A percentile compares a stretch with the other conserved stretches of the same genome.
These are phyloP conservation scores for Sarcophaga subvicina DNA, from an alignment of 2,888 invertebrate genomes.

Conservation along the genomic window DNA sequence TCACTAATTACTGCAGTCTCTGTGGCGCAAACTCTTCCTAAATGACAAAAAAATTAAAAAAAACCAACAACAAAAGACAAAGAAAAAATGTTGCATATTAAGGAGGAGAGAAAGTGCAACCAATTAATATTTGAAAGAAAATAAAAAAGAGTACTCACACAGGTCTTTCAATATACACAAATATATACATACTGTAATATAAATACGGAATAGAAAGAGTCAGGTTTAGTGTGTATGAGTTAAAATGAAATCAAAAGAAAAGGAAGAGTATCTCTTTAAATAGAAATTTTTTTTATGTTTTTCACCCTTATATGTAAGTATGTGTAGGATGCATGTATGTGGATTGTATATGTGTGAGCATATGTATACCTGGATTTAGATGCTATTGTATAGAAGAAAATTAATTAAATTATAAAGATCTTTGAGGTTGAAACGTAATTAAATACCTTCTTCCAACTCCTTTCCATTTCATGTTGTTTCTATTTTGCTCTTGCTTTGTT, in stretches of 20 bases:
- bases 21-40: not conserved
- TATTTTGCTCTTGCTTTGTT: not conserved
- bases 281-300: too few relatives aligned
- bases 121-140: constrained; percentile 43
- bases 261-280: too few relatives aligned
- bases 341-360: not conserved
- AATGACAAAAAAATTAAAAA: not conserved
- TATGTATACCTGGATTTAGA: not conserved
- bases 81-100: not conserved
- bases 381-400: constrained; percentile 21
- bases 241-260: too few relatives aligned
- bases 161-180: too few relatives aligned
- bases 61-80: not conserved
- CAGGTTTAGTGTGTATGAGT: too few relatives aligned
- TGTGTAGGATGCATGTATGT: not conserved
- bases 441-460: constrained; percentile 17
- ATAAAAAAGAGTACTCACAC: too few relatives aligned
- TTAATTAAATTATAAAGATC: constrained; percentile 58
- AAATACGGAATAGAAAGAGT: too few relatives aligned
- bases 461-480: not conserved
- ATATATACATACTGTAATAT: too few relatives aligned
- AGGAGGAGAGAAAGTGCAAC: constrained; percentile 40
- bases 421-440: constrained; percentile 51
- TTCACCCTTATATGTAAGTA: not conserved
- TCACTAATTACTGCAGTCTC: constrained; percentile 66